Evolutionary conservation across 2,113 vertebrate species (phyloP).

Genomic region (Solea solea): DNA sequence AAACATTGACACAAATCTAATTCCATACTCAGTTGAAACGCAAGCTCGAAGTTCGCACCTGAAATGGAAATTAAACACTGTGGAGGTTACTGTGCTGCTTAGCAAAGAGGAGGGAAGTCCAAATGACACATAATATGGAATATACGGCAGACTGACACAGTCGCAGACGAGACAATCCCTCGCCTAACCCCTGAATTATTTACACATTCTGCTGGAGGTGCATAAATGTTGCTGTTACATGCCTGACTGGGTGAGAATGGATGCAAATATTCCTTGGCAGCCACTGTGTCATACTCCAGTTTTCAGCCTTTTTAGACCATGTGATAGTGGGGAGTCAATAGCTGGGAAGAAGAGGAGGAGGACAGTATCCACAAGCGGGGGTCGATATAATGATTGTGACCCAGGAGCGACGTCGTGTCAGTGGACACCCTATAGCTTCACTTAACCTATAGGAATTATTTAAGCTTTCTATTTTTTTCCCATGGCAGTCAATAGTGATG

Average conservation of each 20-base stretch:
- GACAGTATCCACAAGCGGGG: constrained; percentile 27
- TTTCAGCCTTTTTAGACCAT: constrained; percentile 10
- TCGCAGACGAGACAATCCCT: constrained; percentile 53
- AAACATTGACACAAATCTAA: no score
- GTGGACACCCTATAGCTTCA: constrained; percentile 21
- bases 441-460: constrained; percentile 63
- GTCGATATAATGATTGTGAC: constrained; percentile 63
- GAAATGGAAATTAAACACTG: constrained; percentile 64
- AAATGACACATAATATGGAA: no score
- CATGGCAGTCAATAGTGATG: constrained; percentile 53
- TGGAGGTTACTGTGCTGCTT: constrained; percentile 55
- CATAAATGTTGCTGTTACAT: constrained; percentile 59
- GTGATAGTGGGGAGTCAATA: not conserved
- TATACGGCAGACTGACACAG: constrained; percentile 43
- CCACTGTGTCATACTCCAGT: constrained; percentile 39
- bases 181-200: constrained; percentile 69
- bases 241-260: constrained; percentile 42
- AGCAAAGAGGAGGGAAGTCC: constrained; percentile 12
- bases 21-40: no score
- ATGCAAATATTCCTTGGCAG: constrained; percentile 45
- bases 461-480: constrained; percentile 69
- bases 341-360: not conserved
- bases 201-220: constrained; percentile 59
- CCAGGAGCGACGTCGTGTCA: constrained; percentile 43
- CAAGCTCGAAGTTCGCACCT: no score